phyloP scores from a whole-genome alignment of 2,113 vertebrate genomes.

The Cranoglanis bouderius region DNA sequence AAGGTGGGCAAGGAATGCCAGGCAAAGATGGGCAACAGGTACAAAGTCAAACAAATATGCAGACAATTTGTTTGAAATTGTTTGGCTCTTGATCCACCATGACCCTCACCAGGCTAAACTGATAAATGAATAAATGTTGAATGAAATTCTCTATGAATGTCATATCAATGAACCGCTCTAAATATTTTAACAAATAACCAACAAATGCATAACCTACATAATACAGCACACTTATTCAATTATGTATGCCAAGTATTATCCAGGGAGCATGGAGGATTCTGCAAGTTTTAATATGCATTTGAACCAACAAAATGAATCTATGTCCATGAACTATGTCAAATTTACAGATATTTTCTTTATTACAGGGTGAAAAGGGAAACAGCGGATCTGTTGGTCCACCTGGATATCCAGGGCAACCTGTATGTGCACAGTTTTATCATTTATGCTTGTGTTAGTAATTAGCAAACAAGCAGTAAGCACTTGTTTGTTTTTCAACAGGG shows the following conservation, averaged over 20 bases:
- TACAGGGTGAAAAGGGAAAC: conserved; percentile 87
- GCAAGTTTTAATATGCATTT: background rate
- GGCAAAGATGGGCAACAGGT: conserved; percentile 86
- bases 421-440: conserved; percentile 69
- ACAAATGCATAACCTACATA: background rate
- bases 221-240: background rate
- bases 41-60: conserved; percentile 39
- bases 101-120: background rate
- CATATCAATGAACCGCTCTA: background rate
- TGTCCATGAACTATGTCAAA: background rate
- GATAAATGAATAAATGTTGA: background rate
- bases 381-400: conserved; percentile 78
- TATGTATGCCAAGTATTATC: background rate
- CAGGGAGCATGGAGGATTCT: background rate
- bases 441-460: background rate
- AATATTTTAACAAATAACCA: background rate
- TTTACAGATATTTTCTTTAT: conserved; percentile 1
- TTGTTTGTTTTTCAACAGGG: conserved; percentile 72
- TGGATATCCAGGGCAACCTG: conserved; percentile 81
- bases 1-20: conserved; percentile 78
- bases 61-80: background rate
- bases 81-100: no score
- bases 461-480: background rate
- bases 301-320: background rate
- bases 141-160: background rate